A percentile compares a stretch with the other conserved stretches of the same genome.
phyloP scores from a whole-genome alignment of 2,888 invertebrate genomes.

The Thera britannica region DNA sequence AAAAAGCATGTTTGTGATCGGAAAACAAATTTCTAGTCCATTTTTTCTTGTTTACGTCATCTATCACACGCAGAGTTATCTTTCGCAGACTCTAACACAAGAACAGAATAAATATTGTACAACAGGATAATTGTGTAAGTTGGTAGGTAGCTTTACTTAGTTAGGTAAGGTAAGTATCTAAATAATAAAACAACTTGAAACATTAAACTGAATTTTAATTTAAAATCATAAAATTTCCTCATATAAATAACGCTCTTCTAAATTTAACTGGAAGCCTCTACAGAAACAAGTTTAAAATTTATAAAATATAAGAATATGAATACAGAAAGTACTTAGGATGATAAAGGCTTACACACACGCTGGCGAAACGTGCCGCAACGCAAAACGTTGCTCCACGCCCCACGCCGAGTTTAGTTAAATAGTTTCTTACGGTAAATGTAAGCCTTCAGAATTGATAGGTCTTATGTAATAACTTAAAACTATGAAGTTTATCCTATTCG shows the following conservation, averaged over 20 bases:
- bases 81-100: too few relatives aligned
- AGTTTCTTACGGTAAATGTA: not conserved
- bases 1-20: too few relatives aligned
- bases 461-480: constrained; percentile 43
- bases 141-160: not conserved
- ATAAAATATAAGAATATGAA: constrained; percentile 45
- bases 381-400: not conserved
- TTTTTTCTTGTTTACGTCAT: too few relatives aligned
- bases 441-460: constrained; percentile 14
- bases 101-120: too few relatives aligned
- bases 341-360: constrained; percentile 25
- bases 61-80: too few relatives aligned
- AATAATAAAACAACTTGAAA: constrained; percentile 48
- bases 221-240: constrained; percentile 76
- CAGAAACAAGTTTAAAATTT: constrained; percentile 65
- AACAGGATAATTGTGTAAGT: not conserved
- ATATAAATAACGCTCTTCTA: constrained; percentile 80
- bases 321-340: constrained; percentile 31
- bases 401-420: not conserved
- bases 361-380: constrained; percentile 9
- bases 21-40: too few relatives aligned
- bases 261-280: constrained; percentile 82
- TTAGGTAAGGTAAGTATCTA: not conserved
- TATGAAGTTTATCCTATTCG: constrained; percentile 46
- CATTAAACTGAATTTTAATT: constrained; percentile 72